Base-by-base conservation (phyloP, 2,888 invertebrate species). In the Labia minor region DNA sequence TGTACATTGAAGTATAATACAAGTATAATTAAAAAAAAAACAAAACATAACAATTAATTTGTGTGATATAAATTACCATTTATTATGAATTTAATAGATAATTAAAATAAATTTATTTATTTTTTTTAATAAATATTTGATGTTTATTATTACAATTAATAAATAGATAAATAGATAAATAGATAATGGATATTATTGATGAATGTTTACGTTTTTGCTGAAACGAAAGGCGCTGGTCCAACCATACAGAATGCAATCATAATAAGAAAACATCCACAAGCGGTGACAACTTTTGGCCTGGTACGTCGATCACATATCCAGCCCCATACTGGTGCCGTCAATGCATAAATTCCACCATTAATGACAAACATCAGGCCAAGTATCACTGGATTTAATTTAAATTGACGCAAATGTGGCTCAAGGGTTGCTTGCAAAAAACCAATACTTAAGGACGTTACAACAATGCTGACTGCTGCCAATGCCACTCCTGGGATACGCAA, bases 401-500 rank as follows among this genome's bases (percentile, higher is more conserved):
- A 90, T 81, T 85, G 81, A 70, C 89, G 77, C n/a, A 95, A 80
- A 80, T 95, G 95, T 0, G 90, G 91, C 72, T 94, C 92, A 19
- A 95, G 79, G 0, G 94, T 94, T 0, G 95, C 93, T 75, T 92
- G 90, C 19, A 95, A 80, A 77, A 93, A 95, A 19, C 92, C 91
- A 65, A 92, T 90, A 71, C 90, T 90, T 81, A 88, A 85, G 70
- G 90, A 89, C 0, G 90, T 90, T 0, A 83, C 86, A 69, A 89
- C 83, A 73, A 90, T 89, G 73, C 88, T 88, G 68, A 83, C 78
- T 61, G 88, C 82, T 0, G 89, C 82, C 61, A 91, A 76, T 49
- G 87, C 74, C 1, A 91, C 86, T 19, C 88, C 87, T n/a, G 90
- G 90, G 66, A 91, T 86, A 73, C 79, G 84, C 63, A 91, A 76